phyloP scores from a whole-genome alignment of 2,797 vertebrate genomes.

The Periophthalmus magnuspinnatus region DNA sequence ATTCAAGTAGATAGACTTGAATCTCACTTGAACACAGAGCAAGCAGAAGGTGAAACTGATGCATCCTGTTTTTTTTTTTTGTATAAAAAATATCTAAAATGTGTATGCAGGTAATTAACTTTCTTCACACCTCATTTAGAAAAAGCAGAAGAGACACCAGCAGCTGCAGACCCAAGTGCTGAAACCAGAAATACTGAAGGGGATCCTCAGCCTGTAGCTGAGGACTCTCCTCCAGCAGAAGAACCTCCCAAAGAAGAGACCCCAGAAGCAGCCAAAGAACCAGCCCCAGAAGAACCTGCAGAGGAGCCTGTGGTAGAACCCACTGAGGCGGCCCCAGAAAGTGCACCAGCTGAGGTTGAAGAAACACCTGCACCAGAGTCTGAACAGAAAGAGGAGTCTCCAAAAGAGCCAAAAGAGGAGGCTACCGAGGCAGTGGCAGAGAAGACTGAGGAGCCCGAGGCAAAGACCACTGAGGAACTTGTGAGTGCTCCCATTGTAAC shows the following conservation, averaged over 20 bases:
- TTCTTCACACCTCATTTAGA: slow-evolving; percentile 24
- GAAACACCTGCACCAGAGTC: slow-evolving; percentile 23
- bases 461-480: slow-evolving; percentile 34
- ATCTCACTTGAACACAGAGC: neutral
- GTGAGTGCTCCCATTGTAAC: slow-evolving; percentile 7
- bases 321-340: neutral
- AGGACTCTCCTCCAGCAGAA: slow-evolving; percentile 32
- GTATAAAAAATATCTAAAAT: neutral
- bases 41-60: neutral
- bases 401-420: slow-evolving; percentile 33
- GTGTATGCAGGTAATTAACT: neutral
- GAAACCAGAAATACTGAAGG: slow-evolving; percentile 33
- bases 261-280: slow-evolving; percentile 1
- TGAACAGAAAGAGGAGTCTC: slow-evolving; percentile 33
- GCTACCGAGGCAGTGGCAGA: slow-evolving; percentile 11
- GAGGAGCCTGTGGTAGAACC: slow-evolving; percentile 2
- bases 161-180: slow-evolving; percentile 17
- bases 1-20: neutral
- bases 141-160: slow-evolving; percentile 35
- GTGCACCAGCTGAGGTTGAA: neutral
- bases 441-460: neutral
- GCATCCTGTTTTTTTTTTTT: too few relatives aligned
- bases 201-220: slow-evolving; percentile 21
- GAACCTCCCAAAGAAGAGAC: slow-evolving; percentile 8
- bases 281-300: neutral